Percentiles rank a stretch among this genome's conserved stretches.
Conservation (phyloP, 2,113 vertebrate genomes). For the Cephalopterus ornatus region DNA sequence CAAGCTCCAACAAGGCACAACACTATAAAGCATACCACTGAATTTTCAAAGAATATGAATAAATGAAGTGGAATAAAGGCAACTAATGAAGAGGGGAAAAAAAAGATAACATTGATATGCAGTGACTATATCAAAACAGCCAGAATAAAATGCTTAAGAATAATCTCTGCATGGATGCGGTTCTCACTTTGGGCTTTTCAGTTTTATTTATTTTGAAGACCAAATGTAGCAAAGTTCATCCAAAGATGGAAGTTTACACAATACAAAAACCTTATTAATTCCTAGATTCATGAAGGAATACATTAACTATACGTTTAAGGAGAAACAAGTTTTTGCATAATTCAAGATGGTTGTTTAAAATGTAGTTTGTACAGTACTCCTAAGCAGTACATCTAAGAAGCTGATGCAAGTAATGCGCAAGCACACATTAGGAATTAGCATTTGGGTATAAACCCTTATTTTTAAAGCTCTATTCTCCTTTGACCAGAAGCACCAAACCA, state of each 20-base stretch:
- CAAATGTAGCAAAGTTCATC: slow-evolving; percentile 43
- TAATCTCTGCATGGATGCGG: slow-evolving; percentile 84
- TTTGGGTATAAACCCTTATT: slow-evolving; percentile 7
- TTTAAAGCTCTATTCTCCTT: background rate
- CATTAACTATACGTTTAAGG: slow-evolving; percentile 27
- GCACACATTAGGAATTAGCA: background rate
- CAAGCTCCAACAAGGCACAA: slow-evolving; percentile 82
- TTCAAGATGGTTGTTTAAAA: slow-evolving; percentile 25
- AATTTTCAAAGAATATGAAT: slow-evolving; percentile 66
- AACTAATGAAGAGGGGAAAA: slow-evolving; percentile 56
- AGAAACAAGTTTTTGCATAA: slow-evolving; percentile 16
- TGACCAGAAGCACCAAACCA: slow-evolving; percentile 10
- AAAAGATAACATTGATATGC: background rate
- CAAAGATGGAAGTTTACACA: slow-evolving; percentile 34
- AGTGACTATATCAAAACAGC: slow-evolving; percentile 67
- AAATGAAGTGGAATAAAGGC: slow-evolving; percentile 64
- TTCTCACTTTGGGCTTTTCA: slow-evolving; percentile 43
- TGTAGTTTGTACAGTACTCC: background rate
- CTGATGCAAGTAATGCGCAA: background rate
- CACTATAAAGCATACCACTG: slow-evolving; percentile 77
- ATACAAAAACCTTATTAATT: background rate
- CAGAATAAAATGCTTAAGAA: slow-evolving; percentile 71
- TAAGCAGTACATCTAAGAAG: slow-evolving; percentile 29
- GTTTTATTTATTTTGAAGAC: slow-evolving; percentile 21
- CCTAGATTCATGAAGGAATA: slow-evolving; percentile 42